phyloP scores from a whole-genome alignment of 2,797 vertebrate genomes.

The Epinephelus awoara region DNA sequence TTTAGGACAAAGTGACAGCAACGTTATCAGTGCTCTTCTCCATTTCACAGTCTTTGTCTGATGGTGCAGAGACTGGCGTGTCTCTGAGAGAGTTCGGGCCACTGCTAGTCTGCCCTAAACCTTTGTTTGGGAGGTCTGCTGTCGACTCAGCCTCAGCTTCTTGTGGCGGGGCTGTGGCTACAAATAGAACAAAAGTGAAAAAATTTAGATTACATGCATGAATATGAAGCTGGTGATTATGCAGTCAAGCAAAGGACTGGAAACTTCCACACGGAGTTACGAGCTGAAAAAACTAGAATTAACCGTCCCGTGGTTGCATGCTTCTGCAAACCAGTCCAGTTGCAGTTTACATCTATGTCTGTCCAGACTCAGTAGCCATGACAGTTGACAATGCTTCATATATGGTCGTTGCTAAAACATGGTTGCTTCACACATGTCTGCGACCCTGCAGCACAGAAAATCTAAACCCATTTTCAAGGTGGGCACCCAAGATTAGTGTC shows the following conservation, averaged over 20 bases:
- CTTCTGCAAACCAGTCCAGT: too few species aligned
- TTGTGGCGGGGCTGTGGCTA: slow-evolving; percentile 96
- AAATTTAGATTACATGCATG: slow-evolving; percentile 34
- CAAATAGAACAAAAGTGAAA: slow-evolving; percentile 45
- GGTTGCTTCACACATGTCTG: too few species aligned
- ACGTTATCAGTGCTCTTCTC: slow-evolving; percentile 92
- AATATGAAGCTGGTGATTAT: slow-evolving; percentile 19
- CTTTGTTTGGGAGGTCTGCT: slow-evolving; percentile 89
- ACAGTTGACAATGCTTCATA: too few species aligned
- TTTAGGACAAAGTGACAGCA: slow-evolving; percentile 89
- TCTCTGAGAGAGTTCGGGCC: slow-evolving; percentile 88
- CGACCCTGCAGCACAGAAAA: too few species aligned
- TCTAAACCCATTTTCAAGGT: too few species aligned
- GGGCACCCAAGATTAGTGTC: too few species aligned
- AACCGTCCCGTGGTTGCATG: too few species aligned
- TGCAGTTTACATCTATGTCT: too few species aligned
- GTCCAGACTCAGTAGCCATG: too few species aligned
- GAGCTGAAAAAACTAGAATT: too few species aligned
- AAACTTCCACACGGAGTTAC: neutral
- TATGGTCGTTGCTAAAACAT: too few species aligned
- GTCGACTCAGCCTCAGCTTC: slow-evolving; percentile 92
- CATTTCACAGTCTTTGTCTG: slow-evolving; percentile 89
- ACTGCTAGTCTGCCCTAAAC: slow-evolving; percentile 84
- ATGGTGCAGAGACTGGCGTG: slow-evolving; percentile 77
- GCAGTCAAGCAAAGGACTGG: neutral